A percentile compares a stretch with the other conserved stretches of the same genome.
Evolutionary conservation across 23 tunicate genomes (phyloP).

Genomic region (Oikopleura vanhoeffeni): DNA sequence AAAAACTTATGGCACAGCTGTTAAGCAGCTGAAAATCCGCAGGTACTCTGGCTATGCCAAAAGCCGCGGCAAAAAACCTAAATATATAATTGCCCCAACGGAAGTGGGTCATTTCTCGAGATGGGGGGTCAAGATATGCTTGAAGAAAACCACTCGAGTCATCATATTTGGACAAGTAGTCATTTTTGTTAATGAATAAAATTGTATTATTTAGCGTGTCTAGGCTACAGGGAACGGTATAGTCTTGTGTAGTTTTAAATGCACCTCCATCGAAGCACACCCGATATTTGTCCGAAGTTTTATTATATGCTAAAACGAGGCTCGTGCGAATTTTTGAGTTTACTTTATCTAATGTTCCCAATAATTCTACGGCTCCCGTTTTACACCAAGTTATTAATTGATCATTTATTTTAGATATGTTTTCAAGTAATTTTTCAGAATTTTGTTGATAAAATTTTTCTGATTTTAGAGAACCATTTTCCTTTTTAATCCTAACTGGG

Average conservation of each 20-base stretch:
- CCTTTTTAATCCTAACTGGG: no score
- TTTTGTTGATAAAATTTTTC: no score
- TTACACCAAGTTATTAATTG: no score
- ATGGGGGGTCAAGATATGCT: neutral
- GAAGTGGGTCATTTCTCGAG: neutral
- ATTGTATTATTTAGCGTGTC: neutral
- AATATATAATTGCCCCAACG: no score
- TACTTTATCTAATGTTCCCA: no score
- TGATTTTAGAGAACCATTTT: no score
- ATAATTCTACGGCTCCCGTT: no score
- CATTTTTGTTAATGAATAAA: neutral
- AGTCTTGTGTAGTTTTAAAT: neutral
- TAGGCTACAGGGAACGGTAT: neutral
- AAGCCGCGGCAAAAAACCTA: neutral
- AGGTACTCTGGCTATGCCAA: neutral
- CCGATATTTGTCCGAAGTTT: neutral
- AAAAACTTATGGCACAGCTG: no score
- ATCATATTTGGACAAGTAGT: neutral
- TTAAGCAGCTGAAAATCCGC: neutral
- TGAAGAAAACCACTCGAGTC: neutral
- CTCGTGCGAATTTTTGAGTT: neutral
- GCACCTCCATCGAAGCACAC: neutral
- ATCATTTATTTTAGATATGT: no score
- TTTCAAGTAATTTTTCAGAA: no score
- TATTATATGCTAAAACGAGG: no score